Conservation (phyloP, 2,797 vertebrate species). For the Pogoniulus pusillus region DNA sequence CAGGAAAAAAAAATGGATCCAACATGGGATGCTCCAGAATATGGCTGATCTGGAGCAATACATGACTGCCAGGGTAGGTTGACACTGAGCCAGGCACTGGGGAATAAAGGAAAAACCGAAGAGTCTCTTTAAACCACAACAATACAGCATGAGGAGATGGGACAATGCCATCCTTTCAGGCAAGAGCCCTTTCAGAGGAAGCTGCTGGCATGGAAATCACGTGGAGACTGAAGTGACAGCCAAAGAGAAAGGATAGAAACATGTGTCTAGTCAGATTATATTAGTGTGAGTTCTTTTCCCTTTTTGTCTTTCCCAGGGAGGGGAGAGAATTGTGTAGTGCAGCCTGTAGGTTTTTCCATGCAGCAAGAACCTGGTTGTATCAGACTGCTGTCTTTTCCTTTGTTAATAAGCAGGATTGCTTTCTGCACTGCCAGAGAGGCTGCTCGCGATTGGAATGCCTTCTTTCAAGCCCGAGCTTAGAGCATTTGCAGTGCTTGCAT, state of each 20-base stretch:
- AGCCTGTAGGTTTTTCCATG: background rate
- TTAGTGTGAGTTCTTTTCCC: too few species aligned
- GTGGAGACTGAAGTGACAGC: background rate
- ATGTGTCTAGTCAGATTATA: rapidly evolving
- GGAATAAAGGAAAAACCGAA: rapidly evolving
- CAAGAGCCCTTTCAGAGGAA: background rate
- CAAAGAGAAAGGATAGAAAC: background rate
- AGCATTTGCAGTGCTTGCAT: background rate
- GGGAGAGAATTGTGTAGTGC: background rate
- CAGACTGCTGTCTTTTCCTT: background rate
- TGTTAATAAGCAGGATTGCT: background rate
- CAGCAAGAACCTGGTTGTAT: background rate
- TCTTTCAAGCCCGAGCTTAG: background rate
- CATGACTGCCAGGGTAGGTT: background rate
- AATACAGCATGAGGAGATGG: background rate
- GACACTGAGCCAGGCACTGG: background rate
- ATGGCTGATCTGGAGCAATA: background rate
- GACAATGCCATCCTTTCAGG: background rate
- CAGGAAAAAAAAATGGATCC: background rate
- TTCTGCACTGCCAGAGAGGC: background rate
- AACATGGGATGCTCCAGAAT: background rate
- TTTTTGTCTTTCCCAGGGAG: background rate
- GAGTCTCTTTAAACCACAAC: background rate
- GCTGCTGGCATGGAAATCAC: background rate
- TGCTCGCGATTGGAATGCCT: background rate